Evolutionary conservation across 2,797 vertebrate species (phyloP).

Genomic region (Microtus agrestis): DNA sequence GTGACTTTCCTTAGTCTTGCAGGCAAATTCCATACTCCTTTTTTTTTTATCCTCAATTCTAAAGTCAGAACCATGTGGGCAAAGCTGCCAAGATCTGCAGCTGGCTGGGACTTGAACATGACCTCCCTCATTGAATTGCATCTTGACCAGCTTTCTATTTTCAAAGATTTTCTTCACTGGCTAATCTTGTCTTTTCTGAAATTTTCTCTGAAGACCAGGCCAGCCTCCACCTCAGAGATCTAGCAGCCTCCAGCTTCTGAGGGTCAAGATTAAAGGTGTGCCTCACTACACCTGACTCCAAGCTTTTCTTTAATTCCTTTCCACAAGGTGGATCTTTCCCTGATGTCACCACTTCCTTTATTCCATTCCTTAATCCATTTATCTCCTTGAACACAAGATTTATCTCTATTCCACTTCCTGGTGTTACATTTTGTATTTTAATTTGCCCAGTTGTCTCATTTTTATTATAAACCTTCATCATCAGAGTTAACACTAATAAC

Average conservation of each 20-base stretch:
- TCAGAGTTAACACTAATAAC: too few relatives aligned
- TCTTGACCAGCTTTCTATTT: background rate
- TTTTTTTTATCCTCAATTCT: background rate
- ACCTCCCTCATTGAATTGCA: background rate
- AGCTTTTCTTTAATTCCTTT: too few relatives aligned
- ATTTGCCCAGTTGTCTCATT: too few relatives aligned
- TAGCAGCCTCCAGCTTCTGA: background rate
- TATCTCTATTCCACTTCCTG: too few relatives aligned
- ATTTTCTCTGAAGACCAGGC: background rate
- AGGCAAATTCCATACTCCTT: background rate
- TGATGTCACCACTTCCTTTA: too few relatives aligned
- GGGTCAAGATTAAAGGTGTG: background rate
- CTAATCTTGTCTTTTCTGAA: background rate
- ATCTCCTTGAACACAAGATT: too few relatives aligned
- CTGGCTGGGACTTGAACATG: background rate
- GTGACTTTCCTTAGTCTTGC: background rate
- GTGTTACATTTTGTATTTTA: too few relatives aligned
- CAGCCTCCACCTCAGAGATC: background rate
- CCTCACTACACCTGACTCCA: too few relatives aligned
- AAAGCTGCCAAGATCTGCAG: background rate
- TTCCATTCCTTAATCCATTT: too few relatives aligned
- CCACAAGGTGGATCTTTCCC: too few relatives aligned
- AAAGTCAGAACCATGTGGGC: background rate
- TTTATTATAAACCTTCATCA: too few relatives aligned
- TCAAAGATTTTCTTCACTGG: background rate